phyloP scores from a whole-genome alignment of 2,113 vertebrate genomes.

The Echinops telfairi region DNA sequence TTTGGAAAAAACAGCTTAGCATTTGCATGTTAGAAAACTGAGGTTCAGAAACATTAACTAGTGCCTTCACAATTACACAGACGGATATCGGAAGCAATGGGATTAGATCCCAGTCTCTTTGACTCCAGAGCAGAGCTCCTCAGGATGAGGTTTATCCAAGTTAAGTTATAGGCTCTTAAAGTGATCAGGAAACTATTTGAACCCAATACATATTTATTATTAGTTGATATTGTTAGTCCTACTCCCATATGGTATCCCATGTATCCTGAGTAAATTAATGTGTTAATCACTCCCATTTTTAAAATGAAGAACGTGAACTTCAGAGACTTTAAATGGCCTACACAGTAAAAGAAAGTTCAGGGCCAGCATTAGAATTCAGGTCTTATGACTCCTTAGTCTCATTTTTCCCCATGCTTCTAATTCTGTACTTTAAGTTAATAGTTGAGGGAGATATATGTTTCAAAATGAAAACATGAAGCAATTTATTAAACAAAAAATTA shows the following conservation, averaged over 20 bases:
- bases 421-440: conserved; percentile 21
- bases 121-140: background rate
- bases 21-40: background rate
- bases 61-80: conserved; percentile 33
- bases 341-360: background rate
- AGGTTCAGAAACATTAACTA: background rate
- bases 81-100: background rate
- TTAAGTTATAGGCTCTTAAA: background rate
- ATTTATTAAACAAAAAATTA: background rate
- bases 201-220: background rate
- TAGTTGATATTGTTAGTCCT: background rate
- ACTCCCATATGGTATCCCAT: background rate
- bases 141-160: background rate
- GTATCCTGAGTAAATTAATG: background rate
- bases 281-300: background rate
- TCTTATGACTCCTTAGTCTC: background rate
- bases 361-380: background rate
- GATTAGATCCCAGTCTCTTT: background rate
- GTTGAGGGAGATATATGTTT: background rate
- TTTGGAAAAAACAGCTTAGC: background rate
- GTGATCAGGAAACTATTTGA: background rate
- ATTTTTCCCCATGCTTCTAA: background rate
- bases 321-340: background rate
- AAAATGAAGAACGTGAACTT: conserved; percentile 30
- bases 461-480: background rate